These are phyloP conservation scores for Dendrocincla fuliginosa DNA, from an alignment of 2,797 vertebrate genomes.

Conservation along the genomic window DNA sequence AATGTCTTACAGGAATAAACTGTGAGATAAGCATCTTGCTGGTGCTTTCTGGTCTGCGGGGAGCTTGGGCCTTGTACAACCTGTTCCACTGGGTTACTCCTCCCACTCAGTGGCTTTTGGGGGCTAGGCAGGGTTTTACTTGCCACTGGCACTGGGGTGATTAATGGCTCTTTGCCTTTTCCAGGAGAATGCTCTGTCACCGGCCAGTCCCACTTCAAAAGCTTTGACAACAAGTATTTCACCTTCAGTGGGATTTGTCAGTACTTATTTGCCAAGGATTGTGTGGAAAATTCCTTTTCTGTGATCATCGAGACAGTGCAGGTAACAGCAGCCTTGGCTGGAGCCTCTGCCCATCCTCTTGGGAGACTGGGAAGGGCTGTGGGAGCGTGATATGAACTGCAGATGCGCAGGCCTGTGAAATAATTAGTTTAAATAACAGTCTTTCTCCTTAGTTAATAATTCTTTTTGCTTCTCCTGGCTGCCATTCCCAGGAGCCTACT, in stretches of 20 bases:
- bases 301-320: conserved; percentile 90
- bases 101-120: background rate
- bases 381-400: background rate
- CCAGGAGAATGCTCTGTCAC: conserved; percentile 93
- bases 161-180: background rate
- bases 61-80: background rate
- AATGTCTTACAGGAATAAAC: background rate
- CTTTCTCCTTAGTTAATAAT: conserved; percentile 2
- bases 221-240: conserved; percentile 94
- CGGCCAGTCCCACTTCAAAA: conserved; percentile 96
- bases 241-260: conserved; percentile 94
- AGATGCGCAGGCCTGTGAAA: background rate
- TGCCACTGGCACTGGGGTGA: rapidly evolving
- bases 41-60: background rate
- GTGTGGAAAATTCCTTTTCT: conserved; percentile 83
- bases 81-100: background rate
- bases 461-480: background rate
- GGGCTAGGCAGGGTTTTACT: background rate
- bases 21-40: background rate
- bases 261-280: conserved; percentile 91
- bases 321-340: conserved; percentile 74
- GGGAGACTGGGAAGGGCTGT: background rate
- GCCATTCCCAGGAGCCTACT: background rate
- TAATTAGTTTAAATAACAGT: conserved; percentile 29
- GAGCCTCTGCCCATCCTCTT: rapidly evolving